These are phyloP conservation scores for Drosophila pseudoobscura DNA, from an alignment of 1,140 invertebrate genomes.

Conservation along the genomic window DNA sequence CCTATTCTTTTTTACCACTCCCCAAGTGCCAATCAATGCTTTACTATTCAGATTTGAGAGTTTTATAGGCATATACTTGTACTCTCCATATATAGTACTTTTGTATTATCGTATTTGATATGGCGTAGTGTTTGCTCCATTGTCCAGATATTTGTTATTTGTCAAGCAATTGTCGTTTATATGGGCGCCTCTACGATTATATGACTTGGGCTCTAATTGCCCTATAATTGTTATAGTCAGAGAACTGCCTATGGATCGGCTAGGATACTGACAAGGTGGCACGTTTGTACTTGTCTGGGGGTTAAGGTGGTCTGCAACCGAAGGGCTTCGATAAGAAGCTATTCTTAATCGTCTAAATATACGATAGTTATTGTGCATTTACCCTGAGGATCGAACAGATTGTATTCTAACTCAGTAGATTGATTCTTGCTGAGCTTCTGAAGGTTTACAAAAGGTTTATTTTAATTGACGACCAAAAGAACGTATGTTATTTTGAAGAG, in stretches of 20 bases:
- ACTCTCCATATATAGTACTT: constrained; percentile 12
- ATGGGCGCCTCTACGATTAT: constrained; percentile 4
- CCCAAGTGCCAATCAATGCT: constrained; percentile 50
- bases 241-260: constrained; percentile 7
- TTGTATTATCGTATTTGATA: constrained; percentile 24
- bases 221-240: constrained; percentile 9
- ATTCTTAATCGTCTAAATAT: no score
- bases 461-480: no score
- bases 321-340: no score
- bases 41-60: constrained; percentile 51
- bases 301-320: no score
- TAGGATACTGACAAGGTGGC: neutral
- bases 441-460: no score
- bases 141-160: constrained; percentile 48
- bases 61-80: constrained; percentile 34
- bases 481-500: no score
- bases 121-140: constrained; percentile 8
- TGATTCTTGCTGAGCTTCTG: no score
- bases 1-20: constrained; percentile 29
- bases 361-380: no score
- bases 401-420: no score
- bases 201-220: constrained; percentile 42
- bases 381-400: no score
- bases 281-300: neutral
- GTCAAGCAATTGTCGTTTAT: constrained; percentile 36